phyloP scores from a whole-genome alignment of 30 jellyfish, hydroid and myxozoan species.

The Cassiopea andromeda region DNA sequence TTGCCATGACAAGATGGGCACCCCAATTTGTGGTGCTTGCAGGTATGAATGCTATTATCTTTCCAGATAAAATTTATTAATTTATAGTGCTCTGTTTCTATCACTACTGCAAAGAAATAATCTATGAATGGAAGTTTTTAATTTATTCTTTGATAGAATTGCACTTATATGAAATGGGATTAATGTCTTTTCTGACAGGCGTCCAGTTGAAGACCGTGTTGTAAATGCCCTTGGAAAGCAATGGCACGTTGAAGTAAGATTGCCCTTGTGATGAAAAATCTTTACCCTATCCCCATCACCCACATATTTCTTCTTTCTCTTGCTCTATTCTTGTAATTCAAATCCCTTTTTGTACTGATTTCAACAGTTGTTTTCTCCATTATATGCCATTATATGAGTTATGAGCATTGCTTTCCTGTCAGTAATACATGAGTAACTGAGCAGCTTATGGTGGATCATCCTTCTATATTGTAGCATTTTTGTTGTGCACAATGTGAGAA shows the following conservation, averaged over 20 bases:
- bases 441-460: not conserved
- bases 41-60: constrained; percentile 56
- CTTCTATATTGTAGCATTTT: constrained; percentile 75
- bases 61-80: not conserved
- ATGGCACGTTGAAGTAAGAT: constrained; percentile 96
- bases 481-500: constrained; percentile 99
- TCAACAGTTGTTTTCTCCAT: too few relatives aligned
- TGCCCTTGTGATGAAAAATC: constrained; percentile 1
- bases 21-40: constrained; percentile 98
- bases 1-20: constrained; percentile 98
- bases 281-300: too few relatives aligned
- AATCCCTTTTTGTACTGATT: too few relatives aligned
- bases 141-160: not conserved
- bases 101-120: too few relatives aligned
- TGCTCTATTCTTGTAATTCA: too few relatives aligned
- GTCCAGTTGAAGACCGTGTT: constrained; percentile 97
- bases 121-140: not conserved
- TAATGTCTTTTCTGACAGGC: constrained; percentile 42
- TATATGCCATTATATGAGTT: too few relatives aligned
- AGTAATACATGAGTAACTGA: not conserved
- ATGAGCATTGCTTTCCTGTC: not conserved
- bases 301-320: too few relatives aligned
- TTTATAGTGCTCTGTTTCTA: not conserved
- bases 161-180: not conserved
- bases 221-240: constrained; percentile 98